A percentile compares a stretch with the other conserved stretches of the same genome.
Evolutionary conservation across 1,140 invertebrate genomes (phyloP).

Genomic region (Philopotamus ludificatus): DNA sequence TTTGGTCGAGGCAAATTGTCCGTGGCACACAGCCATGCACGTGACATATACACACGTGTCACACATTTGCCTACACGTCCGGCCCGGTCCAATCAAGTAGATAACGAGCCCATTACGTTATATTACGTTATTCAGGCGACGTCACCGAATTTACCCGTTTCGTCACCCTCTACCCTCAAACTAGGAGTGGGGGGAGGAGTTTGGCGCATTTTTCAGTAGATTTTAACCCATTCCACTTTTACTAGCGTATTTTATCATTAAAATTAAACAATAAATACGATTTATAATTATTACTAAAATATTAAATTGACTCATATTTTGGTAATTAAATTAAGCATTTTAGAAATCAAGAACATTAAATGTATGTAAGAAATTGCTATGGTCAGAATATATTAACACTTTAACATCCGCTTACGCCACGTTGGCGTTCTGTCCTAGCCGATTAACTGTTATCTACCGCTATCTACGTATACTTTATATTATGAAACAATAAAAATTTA

Average conservation of each 20-base stretch:
- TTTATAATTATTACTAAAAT: slow-evolving; percentile 42
- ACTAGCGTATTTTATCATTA: slow-evolving; percentile 22
- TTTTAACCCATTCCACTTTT: not conserved
- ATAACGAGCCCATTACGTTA: slow-evolving; percentile 42
- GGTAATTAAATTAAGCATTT: no score
- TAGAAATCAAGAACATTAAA: no score
- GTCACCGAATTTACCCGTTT: slow-evolving; percentile 39
- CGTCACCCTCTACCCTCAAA: slow-evolving; percentile 13
- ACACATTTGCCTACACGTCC: slow-evolving; percentile 25
- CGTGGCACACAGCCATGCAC: not conserved
- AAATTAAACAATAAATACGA: slow-evolving; percentile 41
- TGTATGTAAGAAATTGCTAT: no score
- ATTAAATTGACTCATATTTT: no score
- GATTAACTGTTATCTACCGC: no score
- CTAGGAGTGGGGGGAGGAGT: not conserved
- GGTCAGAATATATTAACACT: no score
- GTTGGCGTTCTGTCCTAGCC: no score
- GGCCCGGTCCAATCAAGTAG: slow-evolving; percentile 36
- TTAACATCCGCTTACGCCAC: no score
- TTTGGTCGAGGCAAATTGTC: slow-evolving; percentile 39
- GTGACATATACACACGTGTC: not conserved
- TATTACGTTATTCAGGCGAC: slow-evolving; percentile 41
- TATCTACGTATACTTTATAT: no score
- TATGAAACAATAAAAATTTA: no score
- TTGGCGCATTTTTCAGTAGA: no score